Conservation (phyloP, 92 coral and sea anemone genomes). For the Paragorgia papillata region DNA sequence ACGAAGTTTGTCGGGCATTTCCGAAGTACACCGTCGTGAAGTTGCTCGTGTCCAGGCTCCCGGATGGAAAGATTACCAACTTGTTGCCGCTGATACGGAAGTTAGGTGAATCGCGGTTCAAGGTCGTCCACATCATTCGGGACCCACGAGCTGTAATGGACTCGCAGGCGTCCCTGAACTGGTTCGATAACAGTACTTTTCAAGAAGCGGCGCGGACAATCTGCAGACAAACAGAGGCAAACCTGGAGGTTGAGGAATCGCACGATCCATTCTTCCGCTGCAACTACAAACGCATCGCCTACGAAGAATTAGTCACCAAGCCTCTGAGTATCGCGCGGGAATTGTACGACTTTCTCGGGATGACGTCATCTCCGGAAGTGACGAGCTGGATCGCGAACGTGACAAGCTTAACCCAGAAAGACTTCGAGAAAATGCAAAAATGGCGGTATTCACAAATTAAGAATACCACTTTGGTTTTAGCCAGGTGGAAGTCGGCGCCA, state of each 20-base stretch:
- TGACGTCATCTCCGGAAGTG: not conserved
- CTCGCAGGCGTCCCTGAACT: slow-evolving; percentile 1
- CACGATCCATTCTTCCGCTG: not conserved
- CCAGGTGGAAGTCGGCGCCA: slow-evolving; percentile 1
- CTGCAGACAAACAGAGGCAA: not conserved
- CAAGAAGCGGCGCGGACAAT: not conserved
- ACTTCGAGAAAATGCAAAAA: not conserved
- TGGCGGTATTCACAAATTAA: not conserved
- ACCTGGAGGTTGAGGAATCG: not conserved
- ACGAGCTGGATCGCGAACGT: not conserved
- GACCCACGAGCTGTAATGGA: not conserved
- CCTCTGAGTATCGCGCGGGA: not conserved
- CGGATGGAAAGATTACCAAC: not conserved
- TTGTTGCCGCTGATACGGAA: not conserved
- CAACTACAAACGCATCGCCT: not conserved
- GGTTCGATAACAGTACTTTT: not conserved
- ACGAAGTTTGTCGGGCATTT: not conserved
- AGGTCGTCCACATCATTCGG: not conserved
- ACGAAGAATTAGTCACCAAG: not conserved
- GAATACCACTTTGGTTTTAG: not conserved
- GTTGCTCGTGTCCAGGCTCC: not conserved
- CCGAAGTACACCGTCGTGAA: not conserved
- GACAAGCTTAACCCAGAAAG: not conserved
- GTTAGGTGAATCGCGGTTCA: not conserved
- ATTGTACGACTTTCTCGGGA: not conserved